phyloP scores from a whole-genome alignment of 2,797 vertebrate species.

The Miichthys miiuy region DNA sequence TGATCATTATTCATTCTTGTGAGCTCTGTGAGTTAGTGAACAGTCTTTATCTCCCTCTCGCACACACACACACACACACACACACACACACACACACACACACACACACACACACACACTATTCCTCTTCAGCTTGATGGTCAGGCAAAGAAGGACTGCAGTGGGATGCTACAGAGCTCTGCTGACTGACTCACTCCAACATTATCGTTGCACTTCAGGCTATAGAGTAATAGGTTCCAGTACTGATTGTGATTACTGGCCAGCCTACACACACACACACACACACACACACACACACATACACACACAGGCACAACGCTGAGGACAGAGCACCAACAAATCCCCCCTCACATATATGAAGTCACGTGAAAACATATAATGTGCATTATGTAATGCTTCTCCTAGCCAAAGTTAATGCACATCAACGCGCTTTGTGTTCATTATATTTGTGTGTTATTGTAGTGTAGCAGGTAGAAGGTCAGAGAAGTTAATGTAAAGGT shows the following conservation, averaged over 20 bases:
- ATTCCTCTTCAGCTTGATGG: not conserved
- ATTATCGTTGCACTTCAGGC: constrained; percentile 22
- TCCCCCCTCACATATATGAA: constrained; percentile 31
- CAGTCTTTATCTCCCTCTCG: not conserved
- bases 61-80: constrained; percentile 12
- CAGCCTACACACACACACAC: constrained; percentile 28
- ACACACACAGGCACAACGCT: not conserved
- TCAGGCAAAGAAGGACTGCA: constrained; percentile 5
- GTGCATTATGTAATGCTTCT: constrained; percentile 11
- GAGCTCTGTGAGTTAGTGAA: constrained; percentile 25
- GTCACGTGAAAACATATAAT: constrained; percentile 15
- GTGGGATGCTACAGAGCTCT: not conserved
- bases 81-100: not conserved
- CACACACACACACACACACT: not conserved
- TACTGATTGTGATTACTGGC: not conserved
- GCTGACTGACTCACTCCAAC: constrained; percentile 30
- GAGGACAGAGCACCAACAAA: not conserved
- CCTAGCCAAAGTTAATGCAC: constrained; percentile 6
- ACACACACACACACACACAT: constrained; percentile 1
- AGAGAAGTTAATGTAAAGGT: constrained; percentile 14
- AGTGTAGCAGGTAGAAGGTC: not conserved
- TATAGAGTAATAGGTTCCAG: constrained; percentile 18
- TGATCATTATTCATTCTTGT: constrained; percentile 57
- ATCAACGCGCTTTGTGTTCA: not conserved
- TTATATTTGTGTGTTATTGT: not conserved